Base-by-base conservation (phyloP, 2,113 vertebrate genomes). In the Centrocercus urophasianus region DNA sequence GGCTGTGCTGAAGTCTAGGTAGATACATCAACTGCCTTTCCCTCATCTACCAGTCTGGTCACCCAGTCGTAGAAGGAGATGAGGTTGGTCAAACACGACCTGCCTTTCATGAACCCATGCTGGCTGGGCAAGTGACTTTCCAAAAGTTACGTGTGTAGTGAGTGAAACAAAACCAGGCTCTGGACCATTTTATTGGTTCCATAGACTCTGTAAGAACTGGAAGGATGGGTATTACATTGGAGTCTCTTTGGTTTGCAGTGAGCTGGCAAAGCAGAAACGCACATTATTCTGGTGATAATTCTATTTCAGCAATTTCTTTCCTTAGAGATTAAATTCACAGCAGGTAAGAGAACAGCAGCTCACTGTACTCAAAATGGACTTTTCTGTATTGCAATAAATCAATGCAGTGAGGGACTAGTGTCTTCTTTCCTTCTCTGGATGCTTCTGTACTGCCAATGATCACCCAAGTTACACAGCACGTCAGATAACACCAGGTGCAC, bases 211-310 rank as follows among this genome's bases (percentile, higher is more conserved):
- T 45, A 30, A n/a, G 36, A 70, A 47, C 20, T 42, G 19, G 45
- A 38, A 56, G 8, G 11, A 8, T 47, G n/a, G 7, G 60, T n/a
- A 18, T 74, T 38, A n/a, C 8, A 10, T 1, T 38, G 11, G 13
- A 43, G 2, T 78, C 50, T 38, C 11, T 90, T 24, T n/a, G 36
- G 11, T 16, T 59, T 45, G 43, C 43, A 60, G 27, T 30, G 61
- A 61, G 24, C 13, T 1, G 1, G 6, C 5, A 30, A 2, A 69
- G 11, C n/a, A 85, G 22, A 30, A 64, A n/a, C 0, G 2, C 8
- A 45, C 13, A 34, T 73, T 73, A 45, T 18, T 56, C 17, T 1
- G 0, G 13, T 32, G 38, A 45, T 38, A 65, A 59, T 25, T 74
- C 22, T 38, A 13, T 14, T 27, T 82, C 42, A 64, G 36, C 11